Base-by-base conservation (phyloP, 2,888 invertebrate genomes). In the Hoplodrina blanda region DNA sequence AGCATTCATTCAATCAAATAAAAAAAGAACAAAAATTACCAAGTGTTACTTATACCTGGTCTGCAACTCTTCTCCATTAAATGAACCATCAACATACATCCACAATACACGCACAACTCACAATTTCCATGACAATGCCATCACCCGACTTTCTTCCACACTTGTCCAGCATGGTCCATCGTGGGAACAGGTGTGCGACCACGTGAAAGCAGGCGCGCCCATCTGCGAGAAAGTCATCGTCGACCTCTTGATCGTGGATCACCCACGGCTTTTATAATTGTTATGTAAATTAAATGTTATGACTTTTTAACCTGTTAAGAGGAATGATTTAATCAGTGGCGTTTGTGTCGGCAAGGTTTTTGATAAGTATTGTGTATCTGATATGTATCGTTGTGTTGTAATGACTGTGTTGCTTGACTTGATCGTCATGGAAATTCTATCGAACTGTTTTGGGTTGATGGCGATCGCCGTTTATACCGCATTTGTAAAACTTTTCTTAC, bases 161-260 rank as follows among this genome's bases (percentile, higher is more conserved):
- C 50, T 25, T n/a, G 46, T 50, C 69, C 76, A 80, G 13, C 59
- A 56, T 53, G 8, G 67, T 52, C 74, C 66, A 71, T 59, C 68
- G 83, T 72, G 64, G 61, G 83, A 72, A 62, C 67, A 65, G 56
- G 44, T 65, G 53, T 52, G 44, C 11, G 7, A 46, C 54, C 50
- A 62, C 76, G 77, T 52, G 77, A 78, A 78, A 78, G 81, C 76
- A 52, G 77, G 54, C 80, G 63, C 81, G 15, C 77, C 83, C 84
- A 81, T 65, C 72, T 52, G 46, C 56, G 84, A 67, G 82, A 83
- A 82, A 82, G 82, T 82, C 66, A 71, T 78, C 25, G 59, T 0
- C 41, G 49, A 69, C 76, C 66, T 76, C 72, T 79, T 61, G 55
- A 50, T 71, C 60, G 52, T 56, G 63, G 54, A 68, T 72, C 81